A percentile compares a stretch with the other conserved stretches of the same genome.
These are phyloP conservation scores for Selenia dentaria DNA, from an alignment of 2,888 invertebrate genomes.

Conservation along the genomic window DNA sequence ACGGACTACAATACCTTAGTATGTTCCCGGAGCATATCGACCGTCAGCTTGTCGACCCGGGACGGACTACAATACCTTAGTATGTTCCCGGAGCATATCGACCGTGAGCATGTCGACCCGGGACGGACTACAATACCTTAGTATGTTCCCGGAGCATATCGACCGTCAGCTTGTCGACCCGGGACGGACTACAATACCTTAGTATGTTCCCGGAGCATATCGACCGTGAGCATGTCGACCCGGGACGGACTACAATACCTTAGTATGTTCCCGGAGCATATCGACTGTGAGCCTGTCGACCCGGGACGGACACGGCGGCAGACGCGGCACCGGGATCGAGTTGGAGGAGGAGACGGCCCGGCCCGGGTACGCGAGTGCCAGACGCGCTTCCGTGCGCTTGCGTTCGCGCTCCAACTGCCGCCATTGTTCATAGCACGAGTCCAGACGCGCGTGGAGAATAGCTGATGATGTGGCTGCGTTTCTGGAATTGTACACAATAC, in stretches of 20 bases:
- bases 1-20: too few species aligned
- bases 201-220: slow-evolving; percentile 91
- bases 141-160: too few species aligned
- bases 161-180: too few species aligned
- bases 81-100: too few species aligned
- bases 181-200: too few species aligned
- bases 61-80: too few species aligned
- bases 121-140: too few species aligned
- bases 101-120: too few species aligned
- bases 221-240: slow-evolving; percentile 91
- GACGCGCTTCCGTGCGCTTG: slow-evolving; percentile 90
- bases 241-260: slow-evolving; percentile 90
- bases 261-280: slow-evolving; percentile 91
- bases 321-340: slow-evolving; percentile 89
- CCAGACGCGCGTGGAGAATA: slow-evolving; percentile 88
- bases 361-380: slow-evolving; percentile 91
- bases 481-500: slow-evolving; percentile 47
- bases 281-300: slow-evolving; percentile 92
- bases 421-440: slow-evolving; percentile 92
- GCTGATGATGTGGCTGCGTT: slow-evolving; percentile 77
- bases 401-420: slow-evolving; percentile 91
- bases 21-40: too few species aligned
- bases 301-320: slow-evolving; percentile 90
- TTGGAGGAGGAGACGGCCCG: slow-evolving; percentile 91
- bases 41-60: too few species aligned